Percentiles rank a stretch among this genome's conserved stretches.
Conservation (phyloP, 2,888 invertebrate genomes). For the Pseudococcus longispinus region DNA sequence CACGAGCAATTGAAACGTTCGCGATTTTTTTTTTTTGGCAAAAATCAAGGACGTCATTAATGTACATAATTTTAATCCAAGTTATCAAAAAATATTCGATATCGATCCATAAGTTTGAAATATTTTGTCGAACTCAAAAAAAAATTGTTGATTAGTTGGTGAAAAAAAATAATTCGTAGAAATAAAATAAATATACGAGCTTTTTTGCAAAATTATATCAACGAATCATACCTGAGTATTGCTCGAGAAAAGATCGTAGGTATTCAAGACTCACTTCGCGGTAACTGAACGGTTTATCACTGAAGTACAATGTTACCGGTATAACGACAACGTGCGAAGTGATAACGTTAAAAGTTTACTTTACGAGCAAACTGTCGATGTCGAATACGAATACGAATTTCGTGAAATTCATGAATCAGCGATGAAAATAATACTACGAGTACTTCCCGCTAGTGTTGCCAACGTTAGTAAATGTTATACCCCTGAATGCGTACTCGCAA, state of each 20-base stretch:
- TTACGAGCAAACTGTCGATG: background rate
- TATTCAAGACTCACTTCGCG: background rate
- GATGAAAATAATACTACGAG: conserved; percentile 15
- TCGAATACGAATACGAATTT: background rate
- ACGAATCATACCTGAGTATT: conserved; percentile 6
- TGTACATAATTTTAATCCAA: background rate
- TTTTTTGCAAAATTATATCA: too few relatives aligned
- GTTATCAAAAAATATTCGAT: background rate
- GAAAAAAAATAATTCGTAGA: too few relatives aligned
- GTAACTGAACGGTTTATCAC: background rate
- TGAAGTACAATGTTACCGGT: background rate
- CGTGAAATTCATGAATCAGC: conserved; percentile 21
- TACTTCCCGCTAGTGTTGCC: conserved; percentile 24
- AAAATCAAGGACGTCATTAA: background rate
- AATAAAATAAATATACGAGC: too few relatives aligned
- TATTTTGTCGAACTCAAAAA: background rate
- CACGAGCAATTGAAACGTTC: background rate
- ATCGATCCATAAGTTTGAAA: background rate
- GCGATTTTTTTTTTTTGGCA: background rate
- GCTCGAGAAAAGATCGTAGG: background rate
- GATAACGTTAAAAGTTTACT: conserved; percentile 7
- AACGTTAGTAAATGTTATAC: background rate
- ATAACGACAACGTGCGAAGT: conserved; percentile 22
- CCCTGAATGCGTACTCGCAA: background rate
- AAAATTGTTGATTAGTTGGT: background rate